Conservation (phyloP, 2,113 vertebrate genomes). For the Meles meles region DNA sequence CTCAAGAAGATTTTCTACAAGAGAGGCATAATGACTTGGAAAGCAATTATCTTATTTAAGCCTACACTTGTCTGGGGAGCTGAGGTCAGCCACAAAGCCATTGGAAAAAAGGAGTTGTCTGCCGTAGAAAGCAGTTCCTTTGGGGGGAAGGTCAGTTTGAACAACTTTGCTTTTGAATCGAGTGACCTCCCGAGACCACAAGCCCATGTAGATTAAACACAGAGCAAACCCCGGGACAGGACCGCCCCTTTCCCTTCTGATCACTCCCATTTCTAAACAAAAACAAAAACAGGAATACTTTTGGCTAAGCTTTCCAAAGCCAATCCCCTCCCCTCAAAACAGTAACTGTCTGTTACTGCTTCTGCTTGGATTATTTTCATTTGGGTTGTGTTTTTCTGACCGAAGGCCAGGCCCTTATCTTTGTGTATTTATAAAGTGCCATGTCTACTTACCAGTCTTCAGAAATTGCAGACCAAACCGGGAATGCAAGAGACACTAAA, state of each 20-base stretch:
- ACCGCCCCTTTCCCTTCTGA: neutral
- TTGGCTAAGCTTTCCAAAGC: neutral
- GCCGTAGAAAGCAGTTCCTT: constrained; percentile 38
- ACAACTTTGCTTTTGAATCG: constrained; percentile 57
- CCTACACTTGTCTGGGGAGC: constrained; percentile 66
- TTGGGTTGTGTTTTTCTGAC: constrained; percentile 66
- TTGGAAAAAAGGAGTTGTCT: constrained; percentile 61
- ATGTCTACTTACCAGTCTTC: constrained; percentile 65
- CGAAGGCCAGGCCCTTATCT: constrained; percentile 66
- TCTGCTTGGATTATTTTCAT: constrained; percentile 73
- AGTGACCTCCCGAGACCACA: constrained; percentile 44
- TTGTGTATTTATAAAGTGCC: constrained; percentile 71
- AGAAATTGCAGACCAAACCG: constrained; percentile 66
- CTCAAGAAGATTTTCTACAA: constrained; percentile 71
- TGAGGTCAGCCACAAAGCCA: constrained; percentile 75
- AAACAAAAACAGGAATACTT: constrained; percentile 64
- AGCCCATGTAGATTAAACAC: constrained; percentile 35
- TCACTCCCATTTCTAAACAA: constrained; percentile 56
- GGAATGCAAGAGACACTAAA: constrained; percentile 57
- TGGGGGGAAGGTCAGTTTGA: neutral
- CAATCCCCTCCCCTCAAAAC: neutral
- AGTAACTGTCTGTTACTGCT: constrained; percentile 48
- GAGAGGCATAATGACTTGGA: constrained; percentile 52
- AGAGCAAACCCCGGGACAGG: neutral
- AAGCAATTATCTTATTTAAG: constrained; percentile 67